Base-by-base conservation (phyloP, 2,888 invertebrate species). In the Chloromyia formosa region DNA sequence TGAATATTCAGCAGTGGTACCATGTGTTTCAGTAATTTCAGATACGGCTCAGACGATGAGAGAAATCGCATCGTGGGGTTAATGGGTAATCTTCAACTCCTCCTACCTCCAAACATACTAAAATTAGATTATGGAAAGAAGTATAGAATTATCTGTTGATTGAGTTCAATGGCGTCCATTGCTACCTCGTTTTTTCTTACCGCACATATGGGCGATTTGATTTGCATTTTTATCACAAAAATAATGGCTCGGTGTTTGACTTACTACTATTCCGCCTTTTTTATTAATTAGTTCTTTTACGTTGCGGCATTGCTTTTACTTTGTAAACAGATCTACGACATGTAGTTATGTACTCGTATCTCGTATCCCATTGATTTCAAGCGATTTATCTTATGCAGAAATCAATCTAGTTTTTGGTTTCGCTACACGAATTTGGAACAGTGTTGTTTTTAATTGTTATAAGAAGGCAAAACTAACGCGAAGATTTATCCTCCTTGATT, bases 141-240 rank as follows among this genome's bases (percentile, higher is more conserved):
- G 5, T 42, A 18, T 20, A 23, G 16, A 64, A 64, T 40, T 64
- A 64, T 54, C 49, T 69, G 45, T 54, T 69, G 68, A 69, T 54
- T 69, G 27, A 42, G 68, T 69, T 69, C 54, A 69, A 69, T 69
- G 54, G 23, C 23, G 68, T 53, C 7, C 27, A 10, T 27, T 35
- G 54, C 68, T 69, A 53, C 68, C 23, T 9, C 35, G 40, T 62
- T 62, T 35, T 35, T 62, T 16, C 62, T 1, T 62, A 12, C n/a
- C 2, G 23, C 12, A 40, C n/a, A 16, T 40, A 62, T 1, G 20
- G n/a, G 23, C 16, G n/a, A 16, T 1, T 62, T 12, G 12, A 62
- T 62, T 18, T 22, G 61, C 56, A 60, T 60, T 49, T 49, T 49
- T 49, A 49, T 49, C 49, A 49, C 22, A 20, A 18, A 56, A 16